These are phyloP conservation scores for Netelia inedita DNA, from an alignment of 2,888 invertebrate species.

Conservation along the genomic window DNA sequence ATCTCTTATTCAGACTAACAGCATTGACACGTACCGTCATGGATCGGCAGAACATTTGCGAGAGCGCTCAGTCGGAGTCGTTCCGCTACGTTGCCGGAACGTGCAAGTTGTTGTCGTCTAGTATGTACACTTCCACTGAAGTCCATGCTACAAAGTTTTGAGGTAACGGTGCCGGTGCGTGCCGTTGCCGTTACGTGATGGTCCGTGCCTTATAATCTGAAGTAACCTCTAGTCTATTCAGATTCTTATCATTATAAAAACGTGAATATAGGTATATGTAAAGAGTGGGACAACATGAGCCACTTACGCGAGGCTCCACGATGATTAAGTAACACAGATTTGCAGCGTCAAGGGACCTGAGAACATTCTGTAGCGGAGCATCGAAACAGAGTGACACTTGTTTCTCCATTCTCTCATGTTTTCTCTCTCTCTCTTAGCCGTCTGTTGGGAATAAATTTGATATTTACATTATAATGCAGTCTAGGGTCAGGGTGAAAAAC, in stretches of 20 bases:
- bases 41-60: no score
- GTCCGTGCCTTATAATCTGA: no score
- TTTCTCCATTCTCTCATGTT: slow-evolving; percentile 54
- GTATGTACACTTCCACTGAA: no score
- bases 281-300: slow-evolving; percentile 33
- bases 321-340: slow-evolving; percentile 74
- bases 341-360: slow-evolving; percentile 70
- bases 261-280: slow-evolving; percentile 4
- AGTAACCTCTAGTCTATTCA: neutral
- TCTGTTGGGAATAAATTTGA: slow-evolving; percentile 77
- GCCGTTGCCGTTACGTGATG: no score
- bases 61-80: no score
- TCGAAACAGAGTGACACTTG: slow-evolving; percentile 63
- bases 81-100: no score
- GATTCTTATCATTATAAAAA: neutral
- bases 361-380: slow-evolving; percentile 43
- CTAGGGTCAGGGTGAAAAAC: slow-evolving; percentile 62
- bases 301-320: slow-evolving; percentile 45
- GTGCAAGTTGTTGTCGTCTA: no score
- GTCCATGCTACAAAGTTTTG: no score
- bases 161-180: no score
- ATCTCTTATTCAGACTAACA: no score
- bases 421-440: slow-evolving; percentile 60
- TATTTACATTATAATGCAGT: slow-evolving; percentile 81
- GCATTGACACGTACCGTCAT: no score